Evolutionary conservation across 2,797 vertebrate genomes (phyloP).

Genomic region (Catharus ustulatus): DNA sequence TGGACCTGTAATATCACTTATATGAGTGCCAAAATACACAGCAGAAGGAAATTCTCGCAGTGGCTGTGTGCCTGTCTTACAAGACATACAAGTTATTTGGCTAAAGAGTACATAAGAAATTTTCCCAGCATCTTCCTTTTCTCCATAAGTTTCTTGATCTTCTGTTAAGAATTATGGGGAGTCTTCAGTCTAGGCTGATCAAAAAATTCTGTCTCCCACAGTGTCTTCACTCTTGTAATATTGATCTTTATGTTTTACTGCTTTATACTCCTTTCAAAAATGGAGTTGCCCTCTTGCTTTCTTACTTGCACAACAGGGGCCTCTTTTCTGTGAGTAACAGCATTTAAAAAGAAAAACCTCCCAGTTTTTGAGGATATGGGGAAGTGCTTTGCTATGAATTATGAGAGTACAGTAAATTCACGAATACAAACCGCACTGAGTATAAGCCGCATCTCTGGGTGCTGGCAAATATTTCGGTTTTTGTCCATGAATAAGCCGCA

Average conservation of each 20-base stretch:
- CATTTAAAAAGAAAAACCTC: background rate
- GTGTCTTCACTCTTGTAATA: background rate
- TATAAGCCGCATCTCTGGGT: too few species aligned
- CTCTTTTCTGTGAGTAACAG: background rate
- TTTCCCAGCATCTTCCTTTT: background rate
- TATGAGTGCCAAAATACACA: background rate
- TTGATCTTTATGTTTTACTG: background rate
- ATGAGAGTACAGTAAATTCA: too few species aligned
- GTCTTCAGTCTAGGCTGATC: background rate
- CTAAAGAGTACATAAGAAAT: background rate
- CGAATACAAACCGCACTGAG: too few species aligned
- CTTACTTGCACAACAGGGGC: background rate
- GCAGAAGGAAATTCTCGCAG: background rate
- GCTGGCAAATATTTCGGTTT: too few species aligned
- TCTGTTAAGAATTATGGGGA: background rate
- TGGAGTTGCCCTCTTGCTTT: background rate
- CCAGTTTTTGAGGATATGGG: background rate
- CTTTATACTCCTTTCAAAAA: background rate
- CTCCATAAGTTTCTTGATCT: background rate
- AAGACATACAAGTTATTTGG: background rate
- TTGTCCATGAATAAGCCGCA: too few species aligned
- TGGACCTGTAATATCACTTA: background rate
- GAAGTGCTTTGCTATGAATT: background rate
- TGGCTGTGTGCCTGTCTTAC: background rate
- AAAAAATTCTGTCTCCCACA: background rate